A percentile compares a stretch with the other conserved stretches of the same genome.
phyloP scores from a whole-genome alignment of 2,797 vertebrate genomes.

The Chloroceryle amazona region DNA sequence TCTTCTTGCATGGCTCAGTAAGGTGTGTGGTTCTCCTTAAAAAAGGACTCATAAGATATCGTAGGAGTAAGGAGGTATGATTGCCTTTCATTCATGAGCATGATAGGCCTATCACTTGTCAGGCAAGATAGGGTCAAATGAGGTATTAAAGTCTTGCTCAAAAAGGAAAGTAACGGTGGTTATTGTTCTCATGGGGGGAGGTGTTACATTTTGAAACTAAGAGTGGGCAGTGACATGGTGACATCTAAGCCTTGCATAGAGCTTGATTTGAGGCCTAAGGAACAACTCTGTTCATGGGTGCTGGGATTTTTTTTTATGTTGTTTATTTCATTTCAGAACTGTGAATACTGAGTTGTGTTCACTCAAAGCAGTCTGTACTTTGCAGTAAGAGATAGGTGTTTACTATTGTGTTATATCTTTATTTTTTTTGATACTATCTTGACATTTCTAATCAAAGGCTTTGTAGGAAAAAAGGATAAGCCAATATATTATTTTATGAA shows the following conservation, averaged over 20 bases:
- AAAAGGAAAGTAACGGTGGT: slow-evolving; percentile 43
- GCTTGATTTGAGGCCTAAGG: neutral
- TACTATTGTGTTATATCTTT: neutral
- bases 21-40: neutral
- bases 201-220: neutral
- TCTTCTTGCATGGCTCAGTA: neutral
- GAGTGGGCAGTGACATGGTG: neutral
- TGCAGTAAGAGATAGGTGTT: neutral
- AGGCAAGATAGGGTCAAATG: slow-evolving; percentile 20
- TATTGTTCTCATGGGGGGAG: slow-evolving; percentile 10
- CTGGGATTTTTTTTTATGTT: neutral
- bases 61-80: neutral
- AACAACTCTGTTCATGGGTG: neutral
- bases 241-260: neutral
- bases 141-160: slow-evolving; percentile 27
- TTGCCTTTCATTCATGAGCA: slow-evolving; percentile 27
- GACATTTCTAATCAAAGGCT: slow-evolving; percentile 7
- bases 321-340: neutral
- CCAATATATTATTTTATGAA: neutral
- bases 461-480: neutral
- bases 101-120: slow-evolving; percentile 51
- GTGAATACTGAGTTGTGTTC: neutral
- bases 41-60: neutral
- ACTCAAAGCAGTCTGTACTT: neutral
- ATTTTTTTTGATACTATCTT: slow-evolving; percentile 1